Evolutionary conservation across 2,113 vertebrate genomes (phyloP).

Genomic region (Protobothrops flavoviridis): DNA sequence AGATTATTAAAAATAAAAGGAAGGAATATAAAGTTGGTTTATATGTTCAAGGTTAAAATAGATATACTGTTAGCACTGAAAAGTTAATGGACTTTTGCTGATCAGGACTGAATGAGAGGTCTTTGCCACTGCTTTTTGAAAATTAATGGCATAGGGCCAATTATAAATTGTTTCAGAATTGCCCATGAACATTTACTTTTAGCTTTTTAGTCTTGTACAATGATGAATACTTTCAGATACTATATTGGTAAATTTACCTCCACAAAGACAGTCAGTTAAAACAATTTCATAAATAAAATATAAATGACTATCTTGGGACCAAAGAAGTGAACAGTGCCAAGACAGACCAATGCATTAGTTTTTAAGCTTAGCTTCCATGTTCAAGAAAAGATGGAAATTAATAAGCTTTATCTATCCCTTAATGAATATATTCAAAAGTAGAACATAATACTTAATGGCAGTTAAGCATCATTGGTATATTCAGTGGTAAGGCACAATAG

Average conservation of each 20-base stretch:
- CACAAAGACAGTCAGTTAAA: constrained; percentile 1
- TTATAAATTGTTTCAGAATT: constrained; percentile 42
- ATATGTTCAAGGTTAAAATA: not conserved
- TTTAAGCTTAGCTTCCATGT: not conserved
- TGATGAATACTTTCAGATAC: not conserved
- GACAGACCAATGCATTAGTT: not conserved
- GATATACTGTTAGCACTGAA: not conserved
- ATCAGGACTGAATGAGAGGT: not conserved
- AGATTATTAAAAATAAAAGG: not conserved
- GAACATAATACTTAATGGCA: not conserved
- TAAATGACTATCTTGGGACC: not conserved
- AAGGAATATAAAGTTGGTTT: not conserved
- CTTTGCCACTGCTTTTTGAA: constrained; percentile 38
- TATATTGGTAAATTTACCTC: constrained; percentile 4
- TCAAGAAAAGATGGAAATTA: constrained; percentile 23
- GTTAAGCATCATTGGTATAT: constrained; percentile 12
- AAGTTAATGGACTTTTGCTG: not conserved
- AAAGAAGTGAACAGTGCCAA: not conserved
- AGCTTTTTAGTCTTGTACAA: constrained; percentile 40
- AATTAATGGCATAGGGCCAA: constrained; percentile 21
- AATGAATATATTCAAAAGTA: constrained; percentile 18
- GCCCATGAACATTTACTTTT: constrained; percentile 10
- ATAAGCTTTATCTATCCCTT: constrained; percentile 11
- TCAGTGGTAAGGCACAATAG: not conserved
- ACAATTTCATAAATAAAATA: not conserved